Evolutionary conservation across 2,797 vertebrate genomes (phyloP), one percentile per base, ranked within the genome.

Genomic region (Megaceryle alcyon): DNA sequence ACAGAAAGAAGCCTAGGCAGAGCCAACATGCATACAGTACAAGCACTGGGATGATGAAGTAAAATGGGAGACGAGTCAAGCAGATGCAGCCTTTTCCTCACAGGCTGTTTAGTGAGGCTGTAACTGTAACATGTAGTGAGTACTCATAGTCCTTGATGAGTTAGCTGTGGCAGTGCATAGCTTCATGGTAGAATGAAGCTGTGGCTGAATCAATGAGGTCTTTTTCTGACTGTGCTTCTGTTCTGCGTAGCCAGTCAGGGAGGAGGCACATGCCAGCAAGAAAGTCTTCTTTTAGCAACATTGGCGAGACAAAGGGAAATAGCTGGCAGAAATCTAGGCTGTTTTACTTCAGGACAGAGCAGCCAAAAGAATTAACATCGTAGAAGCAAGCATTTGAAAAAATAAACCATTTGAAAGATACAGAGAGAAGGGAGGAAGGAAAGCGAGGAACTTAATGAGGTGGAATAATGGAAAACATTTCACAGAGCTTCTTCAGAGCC

Each of bases 261-360:
- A 86, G 76, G 92, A 84, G 63, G 18, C 63, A 26, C 48, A 49
- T 79, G 53, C 54, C 77, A 93, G 56, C 77, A 26, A 61, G 53
- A 51, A 35, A 72, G 87, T 82, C 59, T 25, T 76, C 72, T 94
- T 94, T 92, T 79, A 70, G 73, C 66, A 88, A 84, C 41, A 12
- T 43, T 92, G 82, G 70, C 91, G 94, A 82, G 85, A 78, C 77
- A 71, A 82, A 90, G 71, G 31, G 77, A 93, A 94, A 86, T 93
- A 91, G 61, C 90, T 96, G 80, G 63, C 66, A 71, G 49, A 77
- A 44, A 44, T n/a, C 11, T 13, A 39, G 33, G 7, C 85, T 94
- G 72, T 56, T 93, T 78, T 71, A 75, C 39, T 83, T 65, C 68
- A 57, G 49, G n/a, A 88, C 35, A 72, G 80, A 88, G 44, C 48